These are phyloP conservation scores for Chloroclysta siterata DNA, from an alignment of 2,888 invertebrate species.

Conservation along the genomic window DNA sequence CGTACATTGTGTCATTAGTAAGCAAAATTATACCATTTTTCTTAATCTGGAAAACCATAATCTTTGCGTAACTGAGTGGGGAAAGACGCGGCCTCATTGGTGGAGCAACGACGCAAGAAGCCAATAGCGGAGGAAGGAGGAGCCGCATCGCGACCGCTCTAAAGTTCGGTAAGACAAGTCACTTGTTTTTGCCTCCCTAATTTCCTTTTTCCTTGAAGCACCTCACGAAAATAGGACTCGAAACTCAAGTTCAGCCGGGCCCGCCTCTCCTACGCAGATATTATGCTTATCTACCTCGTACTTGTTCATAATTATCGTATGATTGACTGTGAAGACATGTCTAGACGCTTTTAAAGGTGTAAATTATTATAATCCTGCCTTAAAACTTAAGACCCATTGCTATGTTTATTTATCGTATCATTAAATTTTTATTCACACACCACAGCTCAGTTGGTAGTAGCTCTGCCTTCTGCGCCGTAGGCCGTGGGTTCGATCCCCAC, in stretches of 20 bases:
- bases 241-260: conserved; percentile 29
- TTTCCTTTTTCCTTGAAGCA: conserved; percentile 50
- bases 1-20: conserved; percentile 37
- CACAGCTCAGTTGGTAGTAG: too few relatives aligned
- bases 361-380: too few relatives aligned
- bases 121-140: conserved; percentile 80
- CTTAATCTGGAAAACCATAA: conserved; percentile 66
- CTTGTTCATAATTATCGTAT: neutral
- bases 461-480: too few relatives aligned
- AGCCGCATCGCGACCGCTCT: conserved; percentile 64
- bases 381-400: too few relatives aligned
- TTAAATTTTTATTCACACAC: too few relatives aligned
- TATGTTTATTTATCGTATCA: too few relatives aligned
- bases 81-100: conserved; percentile 75
- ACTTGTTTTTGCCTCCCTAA: conserved; percentile 57
- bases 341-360: neutral
- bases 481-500: too few relatives aligned
- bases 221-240: conserved; percentile 47
- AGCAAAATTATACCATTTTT: conserved; percentile 54
- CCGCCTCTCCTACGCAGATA: conserved; percentile 25
- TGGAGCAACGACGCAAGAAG: conserved; percentile 62
- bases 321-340: conserved; percentile 1
- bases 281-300: conserved; percentile 5
- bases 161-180: conserved; percentile 71
- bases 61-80: conserved; percentile 71